A percentile compares a stretch with the other conserved stretches of the same genome.
phyloP scores from a whole-genome alignment of 2,113 vertebrate genomes.

The Erpornis zantholeuca region DNA sequence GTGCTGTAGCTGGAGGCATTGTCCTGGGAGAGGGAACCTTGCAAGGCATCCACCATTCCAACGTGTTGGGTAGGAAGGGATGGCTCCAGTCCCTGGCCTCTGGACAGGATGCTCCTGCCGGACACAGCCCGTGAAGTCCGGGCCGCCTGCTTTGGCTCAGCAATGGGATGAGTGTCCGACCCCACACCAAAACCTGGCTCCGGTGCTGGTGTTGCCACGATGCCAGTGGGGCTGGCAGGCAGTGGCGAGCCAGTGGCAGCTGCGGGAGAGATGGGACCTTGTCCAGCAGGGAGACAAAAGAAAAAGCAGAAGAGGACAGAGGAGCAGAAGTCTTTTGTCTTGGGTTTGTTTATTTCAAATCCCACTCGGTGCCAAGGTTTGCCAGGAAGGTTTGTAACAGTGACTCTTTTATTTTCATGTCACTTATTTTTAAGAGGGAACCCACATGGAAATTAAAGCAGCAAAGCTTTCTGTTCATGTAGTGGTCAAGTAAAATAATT shows the following conservation, averaged over 20 bases:
- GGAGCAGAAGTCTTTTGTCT: background rate
- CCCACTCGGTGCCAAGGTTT: fast-evolving
- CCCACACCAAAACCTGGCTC: background rate
- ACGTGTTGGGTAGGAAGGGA: background rate
- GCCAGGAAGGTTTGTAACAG: background rate
- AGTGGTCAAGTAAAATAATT: background rate
- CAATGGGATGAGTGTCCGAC: background rate
- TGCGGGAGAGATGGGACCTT: background rate
- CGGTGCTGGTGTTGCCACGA: background rate
- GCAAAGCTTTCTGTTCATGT: background rate
- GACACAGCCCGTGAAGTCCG: background rate
- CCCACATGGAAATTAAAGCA: background rate
- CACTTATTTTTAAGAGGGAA: background rate
- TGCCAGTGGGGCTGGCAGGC: background rate
- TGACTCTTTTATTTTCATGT: background rate
- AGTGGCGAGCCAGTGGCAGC: background rate
- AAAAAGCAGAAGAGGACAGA: background rate
- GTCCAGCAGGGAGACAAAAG: background rate
- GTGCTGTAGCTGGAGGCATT: background rate
- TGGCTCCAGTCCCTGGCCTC: background rate
- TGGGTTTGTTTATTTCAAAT: background rate
- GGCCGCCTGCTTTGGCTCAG: background rate
- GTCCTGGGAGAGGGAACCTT: background rate
- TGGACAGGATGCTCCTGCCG: background rate
- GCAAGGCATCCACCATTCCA: background rate